A percentile compares a stretch with the other conserved stretches of the same genome.
Evolutionary conservation across 2,113 vertebrate species (phyloP).

Genomic region (Bambusicola thoracicus): DNA sequence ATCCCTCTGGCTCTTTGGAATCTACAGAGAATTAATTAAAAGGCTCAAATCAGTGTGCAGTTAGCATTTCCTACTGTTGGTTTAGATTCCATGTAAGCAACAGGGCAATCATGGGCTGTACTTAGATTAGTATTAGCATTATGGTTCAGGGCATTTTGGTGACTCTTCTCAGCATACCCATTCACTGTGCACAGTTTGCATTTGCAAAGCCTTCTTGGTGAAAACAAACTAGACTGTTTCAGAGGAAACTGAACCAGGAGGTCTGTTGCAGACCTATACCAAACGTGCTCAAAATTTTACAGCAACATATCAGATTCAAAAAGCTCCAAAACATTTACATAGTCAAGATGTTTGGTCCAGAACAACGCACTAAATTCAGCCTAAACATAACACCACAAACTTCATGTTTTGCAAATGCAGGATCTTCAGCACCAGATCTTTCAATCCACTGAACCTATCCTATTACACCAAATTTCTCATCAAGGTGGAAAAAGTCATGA

Average conservation of each 20-base stretch:
- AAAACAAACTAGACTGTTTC: background rate
- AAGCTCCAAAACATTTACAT: background rate
- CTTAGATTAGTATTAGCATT: background rate
- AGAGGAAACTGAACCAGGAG: background rate
- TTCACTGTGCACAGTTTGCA: background rate
- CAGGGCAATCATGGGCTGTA: background rate
- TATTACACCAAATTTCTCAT: background rate
- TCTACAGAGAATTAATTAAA: conserved; percentile 24
- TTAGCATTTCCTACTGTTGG: background rate
- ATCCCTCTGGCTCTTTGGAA: background rate
- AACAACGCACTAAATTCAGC: background rate
- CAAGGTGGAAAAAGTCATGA: background rate
- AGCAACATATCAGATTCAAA: background rate
- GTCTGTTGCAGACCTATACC: background rate
- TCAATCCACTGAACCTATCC: background rate
- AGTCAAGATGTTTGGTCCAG: background rate
- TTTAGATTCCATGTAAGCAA: background rate
- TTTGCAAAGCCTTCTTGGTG: background rate
- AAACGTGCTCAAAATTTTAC: background rate
- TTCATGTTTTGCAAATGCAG: background rate
- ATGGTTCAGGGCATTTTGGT: background rate
- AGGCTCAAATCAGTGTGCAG: background rate
- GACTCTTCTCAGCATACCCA: background rate
- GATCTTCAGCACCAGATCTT: background rate
- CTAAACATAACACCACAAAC: fast-evolving